phyloP scores from a whole-genome alignment of 35 echinoderm and acorn worm species.

The Diadema setosum region DNA sequence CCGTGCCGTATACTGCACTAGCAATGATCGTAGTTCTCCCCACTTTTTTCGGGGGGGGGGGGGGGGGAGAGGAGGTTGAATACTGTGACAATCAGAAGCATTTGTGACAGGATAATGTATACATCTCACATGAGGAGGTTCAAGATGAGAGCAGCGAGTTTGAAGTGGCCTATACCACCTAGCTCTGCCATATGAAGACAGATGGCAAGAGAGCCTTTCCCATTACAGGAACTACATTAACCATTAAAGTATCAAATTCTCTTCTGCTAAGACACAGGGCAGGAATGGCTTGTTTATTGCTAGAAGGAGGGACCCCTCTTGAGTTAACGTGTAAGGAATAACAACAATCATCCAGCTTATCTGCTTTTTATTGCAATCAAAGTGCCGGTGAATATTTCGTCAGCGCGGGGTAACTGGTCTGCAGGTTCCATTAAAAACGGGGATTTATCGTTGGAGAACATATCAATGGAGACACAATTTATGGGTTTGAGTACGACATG shows the following conservation, averaged over 20 bases:
- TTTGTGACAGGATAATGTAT: not conserved
- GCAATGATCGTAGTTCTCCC: no score
- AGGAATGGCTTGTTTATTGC: not conserved
- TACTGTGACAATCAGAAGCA: not conserved
- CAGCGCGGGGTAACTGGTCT: no score
- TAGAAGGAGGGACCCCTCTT: not conserved
- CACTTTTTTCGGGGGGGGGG: no score
- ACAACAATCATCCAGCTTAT: no score
- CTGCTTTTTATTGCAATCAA: no score
- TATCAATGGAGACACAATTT: no score
- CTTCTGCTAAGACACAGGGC: not conserved
- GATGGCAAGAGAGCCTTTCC: not conserved
- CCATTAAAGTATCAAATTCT: conserved; percentile 23
- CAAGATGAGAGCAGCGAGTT: not conserved
- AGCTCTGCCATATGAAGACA: not conserved
- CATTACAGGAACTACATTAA: conserved; percentile 1
- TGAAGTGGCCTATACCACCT: not conserved
- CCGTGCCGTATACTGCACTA: not conserved
- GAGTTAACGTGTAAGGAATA: no score
- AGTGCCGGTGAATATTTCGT: no score
- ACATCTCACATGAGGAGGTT: not conserved
- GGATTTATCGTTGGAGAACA: no score
- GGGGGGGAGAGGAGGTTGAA: no score
- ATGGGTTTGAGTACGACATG: no score
- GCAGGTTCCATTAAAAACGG: no score